Base-by-base conservation (phyloP, 2,888 invertebrate genomes). In the Drosophila anomalata region DNA sequence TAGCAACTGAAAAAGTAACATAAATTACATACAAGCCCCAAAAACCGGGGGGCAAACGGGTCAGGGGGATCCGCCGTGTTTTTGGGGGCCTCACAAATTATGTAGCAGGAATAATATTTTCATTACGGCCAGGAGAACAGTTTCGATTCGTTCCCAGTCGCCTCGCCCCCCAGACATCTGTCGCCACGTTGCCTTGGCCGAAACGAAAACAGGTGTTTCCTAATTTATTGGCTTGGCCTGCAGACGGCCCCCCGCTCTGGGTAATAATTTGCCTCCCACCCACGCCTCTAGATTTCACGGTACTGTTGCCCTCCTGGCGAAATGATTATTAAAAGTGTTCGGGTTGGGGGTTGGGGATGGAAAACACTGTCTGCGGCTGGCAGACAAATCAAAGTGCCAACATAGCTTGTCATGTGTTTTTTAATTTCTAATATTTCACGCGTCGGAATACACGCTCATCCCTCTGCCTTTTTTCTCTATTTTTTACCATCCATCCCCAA, bases 361-460 rank as follows among this genome's bases (percentile, higher is more conserved):
- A 57, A 44, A 58, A 61, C 46, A 60, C 58, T 69, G 87, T 77
- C 78, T 86, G 75, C 73, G 58, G 50, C 63, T 75, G 86, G 79
- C 83, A 78, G 80, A 86, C 87, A 88, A 82, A 82, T 82, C 88
- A 82, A 88, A 88, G 82, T 82, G 79, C 75, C 76, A 70, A 62
- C 76, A 55, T 44, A 51, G 65, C 82, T 80, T 81, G 82, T 82
- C 82, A 88, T 82, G 83, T 82, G 88, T 73, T 82, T 82, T 82
- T 83, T 88, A 88, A 88, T 88, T 82, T 82, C 82, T 82, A 82
- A 82, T 88, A 82, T 82, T 82, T 82, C 82, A 82, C 82, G 83
- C 83, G 87, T 71, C 61, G 22, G 22, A 44, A 44, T 44, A 44
- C 22, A 12, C 0, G 58, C 46, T 52, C 44, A 24, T 33, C 56